Percentiles rank a stretch among this genome's conserved stretches.
Evolutionary conservation across 2,888 invertebrate species (phyloP).

Genomic region (Hemithea aestivaria): DNA sequence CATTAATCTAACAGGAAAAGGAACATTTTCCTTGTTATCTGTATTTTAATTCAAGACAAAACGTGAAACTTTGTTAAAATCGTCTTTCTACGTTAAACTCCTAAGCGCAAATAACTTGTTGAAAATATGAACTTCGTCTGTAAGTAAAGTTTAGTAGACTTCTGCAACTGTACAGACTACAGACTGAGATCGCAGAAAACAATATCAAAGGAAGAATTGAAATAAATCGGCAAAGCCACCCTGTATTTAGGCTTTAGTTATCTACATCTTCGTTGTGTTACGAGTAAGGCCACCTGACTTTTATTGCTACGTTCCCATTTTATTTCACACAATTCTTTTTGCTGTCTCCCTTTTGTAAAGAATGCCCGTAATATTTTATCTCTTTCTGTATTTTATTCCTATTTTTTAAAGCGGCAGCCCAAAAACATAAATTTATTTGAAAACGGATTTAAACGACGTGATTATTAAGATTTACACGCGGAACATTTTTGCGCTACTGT

Average conservation of each 20-base stretch:
- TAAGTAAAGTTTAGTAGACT: no score
- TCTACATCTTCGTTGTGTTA: constrained; percentile 18
- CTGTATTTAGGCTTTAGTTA: constrained; percentile 1
- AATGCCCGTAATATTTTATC: constrained; percentile 22
- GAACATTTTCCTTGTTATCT: no score
- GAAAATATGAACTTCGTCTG: no score
- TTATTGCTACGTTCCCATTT: constrained; percentile 29
- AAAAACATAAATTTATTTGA: constrained; percentile 17
- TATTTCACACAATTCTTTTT: constrained; percentile 31
- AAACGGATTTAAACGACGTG: constrained; percentile 16
- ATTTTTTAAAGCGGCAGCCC: constrained; percentile 16
- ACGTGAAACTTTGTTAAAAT: no score
- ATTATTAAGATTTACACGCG: constrained; percentile 14
- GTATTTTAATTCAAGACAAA: no score
- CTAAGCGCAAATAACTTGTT: no score
- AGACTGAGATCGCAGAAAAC: constrained; percentile 5
- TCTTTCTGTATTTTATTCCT: constrained; percentile 21
- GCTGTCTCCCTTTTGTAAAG: constrained; percentile 24
- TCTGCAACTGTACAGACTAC: no score
- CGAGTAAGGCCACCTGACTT: constrained; percentile 31
- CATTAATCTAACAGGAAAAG: no score
- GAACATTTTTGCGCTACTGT: constrained; percentile 9
- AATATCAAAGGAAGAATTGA: constrained; percentile 16
- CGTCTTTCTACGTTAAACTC: no score
- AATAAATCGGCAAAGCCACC: no score